Base-by-base conservation (phyloP, 1,140 invertebrate genomes). In the Periplaneta americana region DNA sequence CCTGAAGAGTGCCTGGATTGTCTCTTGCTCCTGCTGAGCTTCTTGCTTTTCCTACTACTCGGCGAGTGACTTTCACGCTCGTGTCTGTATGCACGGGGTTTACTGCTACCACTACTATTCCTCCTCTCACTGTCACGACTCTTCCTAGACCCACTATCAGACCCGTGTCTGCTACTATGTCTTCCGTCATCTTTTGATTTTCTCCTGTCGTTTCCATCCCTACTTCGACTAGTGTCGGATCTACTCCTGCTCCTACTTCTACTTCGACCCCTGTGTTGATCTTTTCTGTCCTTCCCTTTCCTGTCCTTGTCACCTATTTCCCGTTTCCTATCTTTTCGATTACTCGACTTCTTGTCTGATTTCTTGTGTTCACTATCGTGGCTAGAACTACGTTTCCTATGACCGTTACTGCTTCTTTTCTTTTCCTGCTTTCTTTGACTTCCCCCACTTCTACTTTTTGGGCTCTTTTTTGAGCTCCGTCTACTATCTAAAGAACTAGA, bases 91-190 rank as follows among this genome's bases (percentile, higher is more conserved):
- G 76, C 34, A 39, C 11, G 34, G 18, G 34, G 76, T n/a, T 78
- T 34, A 6, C n/a, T 78, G 28, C 35, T 35, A 35, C 76, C 31
- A 31, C 35, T 36, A 78, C 76, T 36, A 28, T 39, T 36, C 10
- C 76, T 34, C n/a, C 76, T 34, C 34, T 78, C 76, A 78, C 76
- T 78, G n/a, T 78, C 76, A 36, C 28, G 76, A 39, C 76, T 78
- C 34, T 36, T 78, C 15, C 76, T 78, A 34, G 28, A 34, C n/a
- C 36, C 34, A 22, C 17, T 9, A 78, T 66, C 48, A 8, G 48
- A 66, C 28, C 28, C 48, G 28, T 13, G 48, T n/a, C 48, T 66
- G 28, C 22, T 66, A n/a, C 48, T 66, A n/a, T 36, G 76, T 5
- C 28, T 17, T 36, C 76, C 37, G 28, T 78, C 76, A 31, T 78